phyloP scores from a whole-genome alignment of 2,888 invertebrate genomes.

The Trissolcus japonicus region DNA sequence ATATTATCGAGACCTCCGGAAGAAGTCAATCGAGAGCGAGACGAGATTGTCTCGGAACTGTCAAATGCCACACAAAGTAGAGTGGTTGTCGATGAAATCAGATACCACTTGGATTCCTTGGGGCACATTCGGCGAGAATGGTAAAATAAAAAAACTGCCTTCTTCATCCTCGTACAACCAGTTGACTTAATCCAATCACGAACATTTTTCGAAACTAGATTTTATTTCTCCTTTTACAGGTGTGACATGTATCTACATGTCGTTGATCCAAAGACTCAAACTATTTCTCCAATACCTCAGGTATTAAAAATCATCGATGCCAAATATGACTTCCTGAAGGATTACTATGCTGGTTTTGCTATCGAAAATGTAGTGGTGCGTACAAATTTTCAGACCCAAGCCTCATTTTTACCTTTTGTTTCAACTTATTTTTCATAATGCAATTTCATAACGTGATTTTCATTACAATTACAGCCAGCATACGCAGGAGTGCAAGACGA shows the following conservation, averaged over 20 bases:
- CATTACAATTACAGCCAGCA: conserved; percentile 77
- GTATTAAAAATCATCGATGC: conserved; percentile 89
- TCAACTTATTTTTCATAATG: background rate
- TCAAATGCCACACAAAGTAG: conserved; percentile 86
- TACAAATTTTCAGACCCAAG: conserved; percentile 5
- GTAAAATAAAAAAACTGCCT: conserved; percentile 71
- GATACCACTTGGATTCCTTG: conserved; percentile 83
- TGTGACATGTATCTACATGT: conserved; percentile 91
- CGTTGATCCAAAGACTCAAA: conserved; percentile 84
- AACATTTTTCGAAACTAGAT: background rate
- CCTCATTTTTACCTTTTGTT: background rate
- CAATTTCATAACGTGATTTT: too few species aligned
- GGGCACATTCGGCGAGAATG: conserved; percentile 83
- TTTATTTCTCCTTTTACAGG: conserved; percentile 76
- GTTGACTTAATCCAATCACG: too few species aligned
- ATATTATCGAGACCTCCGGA: conserved; percentile 89
- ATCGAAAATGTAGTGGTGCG: conserved; percentile 84
- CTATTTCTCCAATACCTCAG: conserved; percentile 86
- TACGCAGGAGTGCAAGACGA: conserved; percentile 83
- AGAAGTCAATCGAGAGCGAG: conserved; percentile 84
- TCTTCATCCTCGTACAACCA: too few species aligned
- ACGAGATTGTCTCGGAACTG: conserved; percentile 84
- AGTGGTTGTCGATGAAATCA: conserved; percentile 88
- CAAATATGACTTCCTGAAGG: conserved; percentile 90
- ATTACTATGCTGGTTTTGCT: conserved; percentile 85